Evolutionary conservation across 2,888 invertebrate genomes (phyloP).

Genomic region (Cremastobaeus sp.): DNA sequence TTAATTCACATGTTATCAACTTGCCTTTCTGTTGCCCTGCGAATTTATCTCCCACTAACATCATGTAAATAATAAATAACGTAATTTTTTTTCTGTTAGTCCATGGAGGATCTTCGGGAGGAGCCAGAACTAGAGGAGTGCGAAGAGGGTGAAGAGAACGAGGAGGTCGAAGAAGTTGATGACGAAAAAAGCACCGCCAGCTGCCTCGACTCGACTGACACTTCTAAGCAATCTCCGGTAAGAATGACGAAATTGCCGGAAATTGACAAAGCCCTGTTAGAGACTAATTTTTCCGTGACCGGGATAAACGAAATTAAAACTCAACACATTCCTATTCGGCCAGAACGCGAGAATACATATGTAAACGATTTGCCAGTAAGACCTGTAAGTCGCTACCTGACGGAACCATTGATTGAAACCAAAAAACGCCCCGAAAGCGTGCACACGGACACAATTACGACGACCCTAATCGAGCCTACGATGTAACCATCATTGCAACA

Average conservation of each 20-base stretch:
- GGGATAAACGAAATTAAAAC: constrained; percentile 72
- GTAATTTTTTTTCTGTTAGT: constrained; percentile 62
- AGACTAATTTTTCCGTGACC: constrained; percentile 74
- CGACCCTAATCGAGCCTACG: constrained; percentile 66
- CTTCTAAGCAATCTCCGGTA: constrained; percentile 69
- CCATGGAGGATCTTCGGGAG: constrained; percentile 76
- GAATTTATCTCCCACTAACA: not conserved
- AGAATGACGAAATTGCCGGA: constrained; percentile 64
- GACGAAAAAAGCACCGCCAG: constrained; percentile 68
- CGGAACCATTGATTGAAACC: constrained; percentile 62
- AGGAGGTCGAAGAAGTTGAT: constrained; percentile 69
- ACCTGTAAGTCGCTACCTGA: constrained; percentile 71
- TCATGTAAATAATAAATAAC: not conserved
- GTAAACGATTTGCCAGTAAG: constrained; percentile 59
- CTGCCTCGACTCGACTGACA: constrained; percentile 58
- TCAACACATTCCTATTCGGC: constrained; percentile 58
- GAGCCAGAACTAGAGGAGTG: constrained; percentile 77
- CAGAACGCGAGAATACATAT: constrained; percentile 25
- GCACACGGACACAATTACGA: constrained; percentile 68
- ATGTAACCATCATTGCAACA: constrained; percentile 38
- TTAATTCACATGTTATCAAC: not conserved
- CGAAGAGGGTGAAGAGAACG: constrained; percentile 73
- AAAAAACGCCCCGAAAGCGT: constrained; percentile 66
- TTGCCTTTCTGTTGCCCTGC: constrained; percentile 5
- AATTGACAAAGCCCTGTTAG: constrained; percentile 62